Base-by-base conservation (phyloP, 2,888 invertebrate genomes). In the Morpho helenor region DNA sequence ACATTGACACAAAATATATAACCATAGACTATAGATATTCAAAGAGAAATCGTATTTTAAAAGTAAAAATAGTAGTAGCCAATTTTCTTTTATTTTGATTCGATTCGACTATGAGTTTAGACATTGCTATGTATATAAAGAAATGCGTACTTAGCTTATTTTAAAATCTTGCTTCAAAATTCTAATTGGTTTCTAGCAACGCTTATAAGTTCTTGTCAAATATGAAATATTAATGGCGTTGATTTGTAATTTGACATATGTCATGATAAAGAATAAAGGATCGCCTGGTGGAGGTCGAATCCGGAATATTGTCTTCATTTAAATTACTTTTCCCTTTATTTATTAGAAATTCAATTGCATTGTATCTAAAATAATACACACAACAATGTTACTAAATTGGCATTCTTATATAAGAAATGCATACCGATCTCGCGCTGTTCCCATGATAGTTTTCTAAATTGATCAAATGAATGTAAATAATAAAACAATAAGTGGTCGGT, bases 401-500 rank as follows among this genome's bases (percentile, higher is more conserved):
- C 23, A 40, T 23, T 42, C 54, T 54, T 54, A 54, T 48, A 42
- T 54, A 54, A 54, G 54, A 48, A 54, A 54, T 54, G 54, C 23
- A 60, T 49, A 54, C 50, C 45, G 10, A 42, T 41, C 10, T 56
- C 47, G 47, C 39, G 16, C 43, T 39, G 31, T 60, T 60, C 53
- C 44, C 51, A 59, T 61, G 55, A 61, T 60, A 44, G 56, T 59
- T 58, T 61, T 55, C 54, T 59, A 59, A 65, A 66, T 63, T 63
- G 59, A 60, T 65, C 60, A 77, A 79, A 81, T 83, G 75, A 80
- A 81, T 79, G 78, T 82, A 81, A 83, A 83, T 84, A 87, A 79
- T 84, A 81, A 81, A 82, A 82, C 76, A 83, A 80, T 80, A 80
- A 77, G 80, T 73, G 76, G 74, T 76, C 75, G 72, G 74, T 72